A percentile compares a stretch with the other conserved stretches of the same genome.
These are phyloP conservation scores for Colossoma macropomum DNA, from an alignment of 2,113 vertebrate genomes.

Conservation along the genomic window DNA sequence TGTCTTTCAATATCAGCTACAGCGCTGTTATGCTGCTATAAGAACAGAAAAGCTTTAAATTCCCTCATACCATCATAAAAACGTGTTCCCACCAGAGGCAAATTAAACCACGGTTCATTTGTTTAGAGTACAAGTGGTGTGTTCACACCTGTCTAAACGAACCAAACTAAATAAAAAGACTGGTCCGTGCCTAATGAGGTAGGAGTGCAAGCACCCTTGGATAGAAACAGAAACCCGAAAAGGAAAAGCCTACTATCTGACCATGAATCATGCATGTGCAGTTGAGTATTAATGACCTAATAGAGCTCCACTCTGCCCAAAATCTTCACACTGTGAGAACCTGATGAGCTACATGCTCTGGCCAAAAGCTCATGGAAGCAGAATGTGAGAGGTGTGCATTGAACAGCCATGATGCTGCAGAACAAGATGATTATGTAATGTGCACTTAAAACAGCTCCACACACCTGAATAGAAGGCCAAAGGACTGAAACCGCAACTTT, in stretches of 20 bases:
- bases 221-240: no score
- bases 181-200: no score
- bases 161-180: no score
- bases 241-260: neutral
- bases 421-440: neutral
- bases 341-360: neutral
- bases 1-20: no score
- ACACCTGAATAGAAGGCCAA: neutral
- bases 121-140: no score
- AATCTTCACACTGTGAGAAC: neutral
- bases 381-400: neutral
- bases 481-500: neutral
- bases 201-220: no score
- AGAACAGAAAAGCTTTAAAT: no score
- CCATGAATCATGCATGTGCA: neutral
- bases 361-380: neutral
- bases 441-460: neutral
- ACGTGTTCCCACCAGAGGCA: no score
- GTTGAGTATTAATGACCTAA: neutral
- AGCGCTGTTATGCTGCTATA: no score
- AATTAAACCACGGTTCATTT: no score
- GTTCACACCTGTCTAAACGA: no score
- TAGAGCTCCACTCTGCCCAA: neutral
- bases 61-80: no score
- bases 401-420: neutral